Evolutionary conservation across 2,113 vertebrate species (phyloP), one percentile per base, ranked within the genome.

Genomic region (Psilopsiagon aurifrons): DNA sequence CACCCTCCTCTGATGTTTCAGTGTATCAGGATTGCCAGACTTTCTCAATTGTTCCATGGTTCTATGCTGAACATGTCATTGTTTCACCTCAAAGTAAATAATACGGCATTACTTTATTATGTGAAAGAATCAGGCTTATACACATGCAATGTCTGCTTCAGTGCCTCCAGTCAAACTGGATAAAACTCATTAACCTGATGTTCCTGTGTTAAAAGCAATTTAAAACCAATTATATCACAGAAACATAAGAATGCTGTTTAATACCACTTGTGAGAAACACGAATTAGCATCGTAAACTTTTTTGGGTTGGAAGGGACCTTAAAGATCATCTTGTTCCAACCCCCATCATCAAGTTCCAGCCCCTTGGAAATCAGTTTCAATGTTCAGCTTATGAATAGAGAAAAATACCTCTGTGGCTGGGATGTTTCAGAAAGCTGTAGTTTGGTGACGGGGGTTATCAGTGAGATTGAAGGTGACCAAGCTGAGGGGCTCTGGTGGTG

Each of bases 101-200:
- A 47, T 14, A 62, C 16, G 41, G 33, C 27, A 55, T 76, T 63
- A 51, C 37, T 67, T 67, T 62, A 22, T 70, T 71, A 64, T 80
- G 71, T 51, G 81, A 63, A 77, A 81, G 43, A 46, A 87, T n/a
- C 23, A 67, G 33, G 41, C 22, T 52, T 70, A 18, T 14, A 35
- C 10, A n/a, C 15, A 12, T 37, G 62, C 54, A 75, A 28, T 18
- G 31, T 47, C 59, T 83, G 52, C 47, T 52, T 83, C 29, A 33
- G 16, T 87, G 89, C 78, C 46, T 90, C 55, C 41, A 94, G 67
- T 69, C 35, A 60, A 74, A 69, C 55, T 71, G 83, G 41, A 59
- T 90, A 77, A 83, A 92, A 55, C 46, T 80, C 63, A 62, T 90
- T 92, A 90, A 90, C 82, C 64, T 80, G 82, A 84, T 92, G 82